Conservation (phyloP, 2,113 vertebrate genomes). For the Pelodiscus sinensis region DNA sequence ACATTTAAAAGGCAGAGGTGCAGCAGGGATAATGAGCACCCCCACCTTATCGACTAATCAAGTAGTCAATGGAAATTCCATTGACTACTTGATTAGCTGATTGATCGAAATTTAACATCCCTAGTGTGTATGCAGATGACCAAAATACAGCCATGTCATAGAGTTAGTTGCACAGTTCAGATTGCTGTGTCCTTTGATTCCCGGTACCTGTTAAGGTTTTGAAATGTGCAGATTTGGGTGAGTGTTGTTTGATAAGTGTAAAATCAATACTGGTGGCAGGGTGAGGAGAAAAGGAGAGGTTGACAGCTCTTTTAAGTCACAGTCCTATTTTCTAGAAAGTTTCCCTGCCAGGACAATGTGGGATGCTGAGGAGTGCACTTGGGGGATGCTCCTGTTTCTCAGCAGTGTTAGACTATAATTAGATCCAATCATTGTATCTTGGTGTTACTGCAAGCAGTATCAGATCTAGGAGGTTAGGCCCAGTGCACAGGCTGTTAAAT, state of each 20-base stretch:
- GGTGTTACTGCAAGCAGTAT: neutral
- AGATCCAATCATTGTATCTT: neutral
- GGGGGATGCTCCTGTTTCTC: neutral
- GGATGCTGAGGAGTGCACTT: fast-evolving
- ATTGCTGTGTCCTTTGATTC: neutral
- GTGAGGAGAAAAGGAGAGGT: fast-evolving
- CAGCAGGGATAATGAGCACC: no score
- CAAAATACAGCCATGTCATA: neutral
- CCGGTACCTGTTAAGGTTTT: neutral
- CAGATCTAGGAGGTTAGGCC: neutral
- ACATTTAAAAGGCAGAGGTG: no score
- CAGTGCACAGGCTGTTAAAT: neutral
- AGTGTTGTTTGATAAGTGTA: neutral
- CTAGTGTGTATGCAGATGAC: neutral
- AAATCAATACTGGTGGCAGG: fast-evolving
- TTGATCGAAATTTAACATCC: no score
- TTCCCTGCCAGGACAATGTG: fast-evolving
- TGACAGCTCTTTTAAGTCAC: neutral
- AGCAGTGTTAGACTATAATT: neutral
- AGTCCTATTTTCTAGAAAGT: neutral
- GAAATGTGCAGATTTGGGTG: neutral
- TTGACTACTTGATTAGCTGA: no score
- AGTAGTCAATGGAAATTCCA: no score
- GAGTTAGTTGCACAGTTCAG: neutral
- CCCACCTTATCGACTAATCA: no score